These are phyloP conservation scores for Trochalopteron elliotii DNA, from an alignment of 2,113 vertebrate genomes.

Conservation along the genomic window DNA sequence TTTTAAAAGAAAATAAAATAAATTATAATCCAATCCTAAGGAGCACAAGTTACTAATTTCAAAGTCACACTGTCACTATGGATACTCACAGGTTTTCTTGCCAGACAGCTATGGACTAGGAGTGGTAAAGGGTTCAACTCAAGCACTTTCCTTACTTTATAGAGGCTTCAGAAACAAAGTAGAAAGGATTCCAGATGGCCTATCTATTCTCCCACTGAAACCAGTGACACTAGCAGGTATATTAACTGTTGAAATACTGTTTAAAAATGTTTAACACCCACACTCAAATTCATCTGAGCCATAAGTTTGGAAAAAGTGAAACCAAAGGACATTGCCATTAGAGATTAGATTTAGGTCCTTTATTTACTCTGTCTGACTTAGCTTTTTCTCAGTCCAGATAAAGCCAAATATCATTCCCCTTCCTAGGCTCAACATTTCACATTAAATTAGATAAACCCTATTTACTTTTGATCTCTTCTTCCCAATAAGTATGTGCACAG, in stretches of 20 bases:
- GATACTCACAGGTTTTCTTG: background rate
- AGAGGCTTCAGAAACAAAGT: background rate
- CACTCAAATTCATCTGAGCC: background rate
- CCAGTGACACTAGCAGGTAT: background rate
- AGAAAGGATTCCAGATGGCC: background rate
- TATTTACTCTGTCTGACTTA: background rate
- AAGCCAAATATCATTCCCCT: background rate
- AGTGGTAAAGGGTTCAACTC: background rate
- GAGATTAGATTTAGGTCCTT: background rate
- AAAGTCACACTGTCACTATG: background rate
- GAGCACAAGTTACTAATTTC: background rate
- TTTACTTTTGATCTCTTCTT: slow-evolving; percentile 44
- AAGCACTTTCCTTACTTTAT: background rate
- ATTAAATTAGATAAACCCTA: background rate
- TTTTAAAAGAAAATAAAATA: background rate
- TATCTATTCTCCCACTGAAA: background rate
- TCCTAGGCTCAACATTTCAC: background rate
- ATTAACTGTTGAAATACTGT: background rate
- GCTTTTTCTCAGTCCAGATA: background rate
- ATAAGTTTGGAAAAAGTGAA: background rate
- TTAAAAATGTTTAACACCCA: background rate
- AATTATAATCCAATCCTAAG: background rate
- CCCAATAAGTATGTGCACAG: slow-evolving; percentile 4
- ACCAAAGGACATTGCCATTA: background rate
- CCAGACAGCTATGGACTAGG: background rate